A percentile compares a stretch with the other conserved stretches of the same genome.
Evolutionary conservation across 2,888 invertebrate species (phyloP).

Genomic region (Ectemnius continuus): DNA sequence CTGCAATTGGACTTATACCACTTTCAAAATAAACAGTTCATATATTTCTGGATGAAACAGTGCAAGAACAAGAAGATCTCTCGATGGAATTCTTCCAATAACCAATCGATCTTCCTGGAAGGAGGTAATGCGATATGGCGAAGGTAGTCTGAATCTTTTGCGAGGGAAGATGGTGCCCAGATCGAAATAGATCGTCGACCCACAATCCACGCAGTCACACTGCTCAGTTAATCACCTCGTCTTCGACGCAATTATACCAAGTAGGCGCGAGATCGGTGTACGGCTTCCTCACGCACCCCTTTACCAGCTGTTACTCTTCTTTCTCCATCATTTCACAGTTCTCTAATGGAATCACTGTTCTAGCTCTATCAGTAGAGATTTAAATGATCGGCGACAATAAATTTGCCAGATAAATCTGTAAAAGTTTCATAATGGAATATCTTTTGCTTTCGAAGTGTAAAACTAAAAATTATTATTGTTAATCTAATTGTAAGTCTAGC

Average conservation of each 20-base stretch:
- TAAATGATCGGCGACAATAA: no score
- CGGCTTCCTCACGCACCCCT: constrained; percentile 60
- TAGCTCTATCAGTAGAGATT: no score
- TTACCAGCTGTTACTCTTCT: constrained; percentile 44
- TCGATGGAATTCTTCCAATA: not conserved
- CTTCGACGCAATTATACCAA: constrained; percentile 75
- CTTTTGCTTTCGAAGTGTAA: no score
- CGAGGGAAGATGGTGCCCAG: constrained; percentile 59
- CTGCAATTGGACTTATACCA: no score
- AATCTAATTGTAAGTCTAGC: no score
- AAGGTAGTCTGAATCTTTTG: constrained; percentile 30
- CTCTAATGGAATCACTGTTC: no score
- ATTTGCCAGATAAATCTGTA: no score
- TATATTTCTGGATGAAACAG: not conserved
- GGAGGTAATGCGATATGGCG: constrained; percentile 27
- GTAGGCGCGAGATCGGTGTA: constrained; percentile 70
- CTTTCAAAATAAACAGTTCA: no score
- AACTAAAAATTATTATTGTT: no score
- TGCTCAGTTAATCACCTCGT: constrained; percentile 70
- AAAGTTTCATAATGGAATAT: no score
- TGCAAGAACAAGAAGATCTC: not conserved
- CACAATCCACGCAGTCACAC: constrained; percentile 62
- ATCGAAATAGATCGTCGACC: constrained; percentile 69
- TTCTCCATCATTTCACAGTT: constrained; percentile 8
- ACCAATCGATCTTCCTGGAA: constrained; percentile 21